phyloP scores from a whole-genome alignment of 2,797 vertebrate species.

The Chloroceryle amazona region DNA sequence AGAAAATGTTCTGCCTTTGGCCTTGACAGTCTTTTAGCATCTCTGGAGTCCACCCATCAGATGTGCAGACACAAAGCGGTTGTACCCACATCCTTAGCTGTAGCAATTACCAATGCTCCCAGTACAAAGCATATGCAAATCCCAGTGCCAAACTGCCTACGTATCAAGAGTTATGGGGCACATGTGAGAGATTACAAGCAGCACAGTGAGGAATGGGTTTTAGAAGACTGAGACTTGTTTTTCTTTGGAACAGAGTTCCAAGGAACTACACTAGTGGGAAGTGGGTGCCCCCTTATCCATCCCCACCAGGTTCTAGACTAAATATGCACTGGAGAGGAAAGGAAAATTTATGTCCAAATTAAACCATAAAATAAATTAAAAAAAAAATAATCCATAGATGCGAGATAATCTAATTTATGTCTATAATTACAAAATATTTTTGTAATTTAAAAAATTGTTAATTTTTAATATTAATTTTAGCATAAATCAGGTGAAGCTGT shows the following conservation, averaged over 20 bases:
- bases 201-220: background rate
- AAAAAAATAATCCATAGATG: background rate
- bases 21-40: background rate
- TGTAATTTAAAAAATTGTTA: background rate
- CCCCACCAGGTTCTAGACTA: background rate
- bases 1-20: constrained; percentile 25
- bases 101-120: background rate
- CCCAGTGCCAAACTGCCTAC: background rate
- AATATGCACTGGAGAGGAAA: background rate
- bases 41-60: background rate
- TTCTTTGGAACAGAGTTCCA: background rate
- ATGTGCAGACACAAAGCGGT: background rate
- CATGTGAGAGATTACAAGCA: fast-evolving
- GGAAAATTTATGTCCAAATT: background rate
- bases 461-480: background rate
- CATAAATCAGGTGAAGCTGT: background rate
- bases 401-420: background rate
- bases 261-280: background rate
- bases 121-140: background rate
- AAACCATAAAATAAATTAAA: background rate
- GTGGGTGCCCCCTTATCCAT: fast-evolving
- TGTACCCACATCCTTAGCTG: background rate
- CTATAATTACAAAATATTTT: background rate
- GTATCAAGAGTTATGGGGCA: fast-evolving
- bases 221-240: background rate